These are phyloP conservation scores for Thalassophryne amazonica DNA, from an alignment of 2,797 vertebrate genomes.

Conservation along the genomic window DNA sequence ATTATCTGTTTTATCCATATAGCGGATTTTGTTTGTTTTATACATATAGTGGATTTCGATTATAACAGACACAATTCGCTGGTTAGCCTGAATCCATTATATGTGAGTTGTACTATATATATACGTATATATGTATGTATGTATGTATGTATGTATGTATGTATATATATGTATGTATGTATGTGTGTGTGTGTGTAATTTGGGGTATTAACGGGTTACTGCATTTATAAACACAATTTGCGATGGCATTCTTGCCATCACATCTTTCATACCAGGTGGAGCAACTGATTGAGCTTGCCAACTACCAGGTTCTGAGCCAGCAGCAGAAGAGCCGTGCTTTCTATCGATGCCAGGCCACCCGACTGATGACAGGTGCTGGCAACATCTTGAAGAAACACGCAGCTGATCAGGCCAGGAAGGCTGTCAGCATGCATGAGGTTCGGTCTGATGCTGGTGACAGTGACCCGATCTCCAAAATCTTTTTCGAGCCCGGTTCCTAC, in stretches of 20 bases:
- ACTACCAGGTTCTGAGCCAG: slow-evolving; percentile 98
- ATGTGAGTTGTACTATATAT: no score
- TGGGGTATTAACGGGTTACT: no score
- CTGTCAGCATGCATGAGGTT: slow-evolving; percentile 97
- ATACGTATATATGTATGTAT: no score
- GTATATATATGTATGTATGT: no score
- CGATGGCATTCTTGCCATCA: not conserved
- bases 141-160: no score
- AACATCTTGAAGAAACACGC: slow-evolving; percentile 98
- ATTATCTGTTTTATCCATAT: no score
- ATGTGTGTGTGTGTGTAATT: no score
- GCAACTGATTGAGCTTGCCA: slow-evolving; percentile 95
- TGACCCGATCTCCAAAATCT: slow-evolving; percentile 90
- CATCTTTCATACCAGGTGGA: slow-evolving; percentile 74
- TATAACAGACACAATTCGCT: no score
- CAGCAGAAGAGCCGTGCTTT: slow-evolving; percentile 98
- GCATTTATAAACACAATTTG: not conserved
- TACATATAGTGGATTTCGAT: no score
- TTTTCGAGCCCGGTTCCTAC: slow-evolving; percentile 93
- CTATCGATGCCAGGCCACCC: slow-evolving; percentile 97
- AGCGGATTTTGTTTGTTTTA: no score
- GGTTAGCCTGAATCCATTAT: no score
- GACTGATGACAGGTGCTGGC: slow-evolving; percentile 96
- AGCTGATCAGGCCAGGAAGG: slow-evolving; percentile 95
- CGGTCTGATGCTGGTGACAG: slow-evolving; percentile 86